These are phyloP conservation scores for Hybognathus amarus DNA, from an alignment of 2,797 vertebrate species.

Conservation along the genomic window DNA sequence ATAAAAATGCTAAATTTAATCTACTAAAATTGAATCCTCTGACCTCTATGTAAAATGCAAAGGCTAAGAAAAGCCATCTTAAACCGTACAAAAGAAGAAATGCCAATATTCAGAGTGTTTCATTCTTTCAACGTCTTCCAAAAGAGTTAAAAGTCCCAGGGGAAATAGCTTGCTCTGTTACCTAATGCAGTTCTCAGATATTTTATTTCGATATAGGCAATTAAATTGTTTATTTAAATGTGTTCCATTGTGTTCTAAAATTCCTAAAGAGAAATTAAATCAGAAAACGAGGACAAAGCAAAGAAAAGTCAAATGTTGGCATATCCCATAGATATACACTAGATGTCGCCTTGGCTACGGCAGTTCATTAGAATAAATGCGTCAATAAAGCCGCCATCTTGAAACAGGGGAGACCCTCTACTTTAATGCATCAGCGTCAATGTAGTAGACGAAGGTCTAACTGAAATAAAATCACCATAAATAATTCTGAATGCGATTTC, in stretches of 20 bases:
- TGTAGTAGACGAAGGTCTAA: too few relatives aligned
- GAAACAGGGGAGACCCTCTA: too few relatives aligned
- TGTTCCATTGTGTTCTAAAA: not conserved
- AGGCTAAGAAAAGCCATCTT: not conserved
- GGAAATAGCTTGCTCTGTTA: not conserved
- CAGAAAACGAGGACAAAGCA: too few relatives aligned
- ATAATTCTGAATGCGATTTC: too few relatives aligned
- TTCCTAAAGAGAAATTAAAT: not conserved
- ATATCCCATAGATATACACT: too few relatives aligned
- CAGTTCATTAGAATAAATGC: too few relatives aligned
- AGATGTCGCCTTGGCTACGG: too few relatives aligned
- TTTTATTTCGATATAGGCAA: not conserved
- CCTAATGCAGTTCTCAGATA: not conserved
- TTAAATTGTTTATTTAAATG: not conserved
- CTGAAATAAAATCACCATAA: too few relatives aligned
- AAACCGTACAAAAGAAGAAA: not conserved
- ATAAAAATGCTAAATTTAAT: slow-evolving; percentile 23
- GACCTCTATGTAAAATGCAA: slow-evolving; percentile 17
- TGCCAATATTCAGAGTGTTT: not conserved
- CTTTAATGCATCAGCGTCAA: too few relatives aligned
- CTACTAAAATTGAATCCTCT: not conserved
- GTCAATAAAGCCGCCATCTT: too few relatives aligned
- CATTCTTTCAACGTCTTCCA: not conserved
- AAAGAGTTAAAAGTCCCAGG: not conserved
- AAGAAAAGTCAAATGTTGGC: too few relatives aligned